Percentiles rank a stretch among this genome's conserved stretches.
These are phyloP conservation scores for Phenacoccus solenopsis DNA, from an alignment of 1,140 invertebrate species.

Conservation along the genomic window DNA sequence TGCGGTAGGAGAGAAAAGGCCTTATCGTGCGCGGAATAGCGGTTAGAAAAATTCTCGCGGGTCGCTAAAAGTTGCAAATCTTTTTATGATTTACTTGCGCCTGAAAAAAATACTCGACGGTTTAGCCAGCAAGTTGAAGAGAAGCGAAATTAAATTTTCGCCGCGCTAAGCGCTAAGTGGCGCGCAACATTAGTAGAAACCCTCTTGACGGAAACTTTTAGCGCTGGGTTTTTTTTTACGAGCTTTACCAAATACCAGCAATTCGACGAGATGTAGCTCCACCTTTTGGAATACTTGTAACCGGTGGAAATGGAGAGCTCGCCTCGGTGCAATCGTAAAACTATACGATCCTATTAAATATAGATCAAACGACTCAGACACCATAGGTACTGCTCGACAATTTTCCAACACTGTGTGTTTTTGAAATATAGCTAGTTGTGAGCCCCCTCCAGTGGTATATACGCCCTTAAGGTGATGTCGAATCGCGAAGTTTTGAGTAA, in stretches of 20 bases:
- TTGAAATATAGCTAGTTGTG: no score
- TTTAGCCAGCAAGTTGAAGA: no score
- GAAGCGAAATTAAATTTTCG: not conserved
- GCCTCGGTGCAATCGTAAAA: not conserved
- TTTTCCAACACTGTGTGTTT: no score
- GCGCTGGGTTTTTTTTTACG: not conserved
- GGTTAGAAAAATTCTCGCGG: not conserved
- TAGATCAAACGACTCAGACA: not conserved
- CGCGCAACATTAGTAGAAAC: not conserved
- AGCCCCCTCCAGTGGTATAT: no score
- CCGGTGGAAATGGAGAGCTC: not conserved
- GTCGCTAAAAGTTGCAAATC: not conserved
- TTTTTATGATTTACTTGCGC: constrained; percentile 1
- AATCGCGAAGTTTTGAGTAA: no score
- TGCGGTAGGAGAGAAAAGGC: no score
- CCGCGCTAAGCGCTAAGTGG: not conserved
- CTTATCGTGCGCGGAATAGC: not conserved
- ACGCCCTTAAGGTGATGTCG: no score
- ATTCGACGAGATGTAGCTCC: no score
- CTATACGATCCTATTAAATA: not conserved
- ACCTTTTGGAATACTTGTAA: not conserved
- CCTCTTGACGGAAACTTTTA: not conserved
- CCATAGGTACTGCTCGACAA: no score
- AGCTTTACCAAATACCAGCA: not conserved
- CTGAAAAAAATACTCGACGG: not conserved